These are phyloP conservation scores for Sericinus montela DNA, from an alignment of 2,888 invertebrate species.

Conservation along the genomic window DNA sequence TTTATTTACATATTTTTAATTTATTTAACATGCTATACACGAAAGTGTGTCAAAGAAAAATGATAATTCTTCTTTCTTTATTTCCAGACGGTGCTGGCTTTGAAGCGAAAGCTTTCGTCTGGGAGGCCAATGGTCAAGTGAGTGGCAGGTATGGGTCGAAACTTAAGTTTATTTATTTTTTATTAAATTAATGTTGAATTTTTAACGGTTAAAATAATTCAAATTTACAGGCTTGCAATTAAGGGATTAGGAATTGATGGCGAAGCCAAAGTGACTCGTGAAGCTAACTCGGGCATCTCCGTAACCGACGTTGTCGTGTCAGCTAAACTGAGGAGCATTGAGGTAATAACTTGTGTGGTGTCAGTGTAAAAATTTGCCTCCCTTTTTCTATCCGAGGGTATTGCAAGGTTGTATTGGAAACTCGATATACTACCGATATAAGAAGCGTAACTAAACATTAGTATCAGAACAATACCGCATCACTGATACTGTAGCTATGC, in stretches of 20 bases:
- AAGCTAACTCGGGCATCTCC: background rate
- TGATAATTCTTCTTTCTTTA: background rate
- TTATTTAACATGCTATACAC: too few species aligned
- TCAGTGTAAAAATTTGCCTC: background rate
- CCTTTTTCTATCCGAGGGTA: too few species aligned
- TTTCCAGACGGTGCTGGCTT: background rate
- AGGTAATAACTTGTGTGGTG: background rate
- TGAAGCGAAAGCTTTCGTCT: background rate
- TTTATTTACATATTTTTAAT: too few species aligned
- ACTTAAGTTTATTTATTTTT: background rate
- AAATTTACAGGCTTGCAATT: background rate
- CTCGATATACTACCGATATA: too few species aligned
- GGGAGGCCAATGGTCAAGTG: background rate
- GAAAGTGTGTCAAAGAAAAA: too few species aligned
- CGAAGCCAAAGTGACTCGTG: background rate
- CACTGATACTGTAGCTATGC: too few species aligned
- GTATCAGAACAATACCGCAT: too few species aligned
- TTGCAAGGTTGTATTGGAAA: too few species aligned
- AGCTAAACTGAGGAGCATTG: background rate
- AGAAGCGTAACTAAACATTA: too few species aligned
- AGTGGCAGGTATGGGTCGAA: constrained; percentile 1
- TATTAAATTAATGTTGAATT: too few species aligned
- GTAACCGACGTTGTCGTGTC: background rate
- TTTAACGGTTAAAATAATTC: too few species aligned
- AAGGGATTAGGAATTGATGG: background rate